Evolutionary conservation across 2,888 invertebrate genomes (phyloP).

Genomic region (Phorcus lineatus): DNA sequence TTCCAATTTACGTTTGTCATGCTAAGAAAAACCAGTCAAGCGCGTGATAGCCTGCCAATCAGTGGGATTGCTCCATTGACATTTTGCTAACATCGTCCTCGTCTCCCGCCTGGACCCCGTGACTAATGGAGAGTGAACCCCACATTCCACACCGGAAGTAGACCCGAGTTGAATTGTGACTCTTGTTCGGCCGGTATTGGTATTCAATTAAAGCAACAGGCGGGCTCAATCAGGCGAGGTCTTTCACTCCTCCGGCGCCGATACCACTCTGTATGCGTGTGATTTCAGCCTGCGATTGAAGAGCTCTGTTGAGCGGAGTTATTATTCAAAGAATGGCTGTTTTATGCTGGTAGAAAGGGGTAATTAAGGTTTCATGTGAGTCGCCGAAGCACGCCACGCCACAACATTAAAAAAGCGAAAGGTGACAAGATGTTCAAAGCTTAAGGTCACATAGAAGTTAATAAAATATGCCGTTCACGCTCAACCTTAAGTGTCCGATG

Average conservation of each 20-base stretch:
- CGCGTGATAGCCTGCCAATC: conserved; percentile 13
- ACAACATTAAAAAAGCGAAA: not conserved
- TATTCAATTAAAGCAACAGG: conserved; percentile 15
- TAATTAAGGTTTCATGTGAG: conserved; percentile 1
- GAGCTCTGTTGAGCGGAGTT: not conserved
- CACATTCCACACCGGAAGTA: conserved; percentile 1
- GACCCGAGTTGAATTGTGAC: not conserved
- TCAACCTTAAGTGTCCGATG: too few species aligned
- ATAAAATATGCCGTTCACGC: too few species aligned
- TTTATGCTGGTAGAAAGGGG: conserved; percentile 1
- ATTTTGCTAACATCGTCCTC: not conserved
- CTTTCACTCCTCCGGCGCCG: conserved; percentile 8
- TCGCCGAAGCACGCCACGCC: not conserved
- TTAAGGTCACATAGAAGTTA: too few species aligned
- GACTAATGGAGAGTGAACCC: conserved; percentile 11
- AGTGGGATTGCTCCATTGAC: conserved; percentile 4
- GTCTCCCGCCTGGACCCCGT: conserved; percentile 5
- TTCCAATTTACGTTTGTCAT: conserved; percentile 10
- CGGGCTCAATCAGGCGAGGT: not conserved
- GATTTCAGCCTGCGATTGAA: not conserved
- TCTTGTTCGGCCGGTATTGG: conserved; percentile 4
- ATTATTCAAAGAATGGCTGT: not conserved
- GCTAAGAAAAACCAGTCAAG: conserved; percentile 3
- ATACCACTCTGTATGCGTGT: conserved; percentile 2
- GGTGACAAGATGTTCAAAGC: too few species aligned